Conservation (phyloP, 2,888 invertebrate species). For the Orchesella flavescens region DNA sequence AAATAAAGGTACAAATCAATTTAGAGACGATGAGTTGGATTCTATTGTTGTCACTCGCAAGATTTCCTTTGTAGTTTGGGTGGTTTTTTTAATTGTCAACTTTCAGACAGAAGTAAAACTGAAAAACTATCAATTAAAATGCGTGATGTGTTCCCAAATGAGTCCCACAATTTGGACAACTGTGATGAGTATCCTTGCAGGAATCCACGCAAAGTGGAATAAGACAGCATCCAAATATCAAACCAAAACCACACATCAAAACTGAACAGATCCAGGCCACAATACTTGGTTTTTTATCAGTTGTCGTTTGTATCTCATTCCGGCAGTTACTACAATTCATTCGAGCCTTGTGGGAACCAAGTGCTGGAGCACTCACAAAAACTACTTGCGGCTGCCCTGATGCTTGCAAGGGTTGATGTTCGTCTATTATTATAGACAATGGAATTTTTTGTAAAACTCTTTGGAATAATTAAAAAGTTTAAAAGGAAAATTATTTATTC, state of each 20-base stretch:
- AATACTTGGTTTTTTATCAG: neutral
- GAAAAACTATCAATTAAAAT: neutral
- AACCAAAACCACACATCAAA: neutral
- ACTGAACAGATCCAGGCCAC: neutral
- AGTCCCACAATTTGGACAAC: constrained; percentile 5
- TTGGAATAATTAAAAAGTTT: too few relatives aligned
- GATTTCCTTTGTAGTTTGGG: too few relatives aligned
- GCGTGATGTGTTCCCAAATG: neutral
- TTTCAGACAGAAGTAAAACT: too few relatives aligned
- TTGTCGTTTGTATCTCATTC: neutral
- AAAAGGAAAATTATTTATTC: too few relatives aligned
- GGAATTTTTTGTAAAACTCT: too few relatives aligned
- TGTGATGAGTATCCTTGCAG: neutral
- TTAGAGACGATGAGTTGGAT: too few relatives aligned
- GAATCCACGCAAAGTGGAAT: neutral
- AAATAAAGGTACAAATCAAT: too few relatives aligned
- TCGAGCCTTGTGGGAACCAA: neutral
- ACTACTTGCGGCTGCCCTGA: neutral
- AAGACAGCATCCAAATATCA: constrained; percentile 4
- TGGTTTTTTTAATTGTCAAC: too few relatives aligned
- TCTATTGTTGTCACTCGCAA: too few relatives aligned
- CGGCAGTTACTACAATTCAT: neutral
- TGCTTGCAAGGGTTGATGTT: too few relatives aligned
- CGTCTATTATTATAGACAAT: too few relatives aligned
- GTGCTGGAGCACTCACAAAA: neutral